phyloP scores from a whole-genome alignment of 2,113 vertebrate genomes.

The Pterocles orientalis region DNA sequence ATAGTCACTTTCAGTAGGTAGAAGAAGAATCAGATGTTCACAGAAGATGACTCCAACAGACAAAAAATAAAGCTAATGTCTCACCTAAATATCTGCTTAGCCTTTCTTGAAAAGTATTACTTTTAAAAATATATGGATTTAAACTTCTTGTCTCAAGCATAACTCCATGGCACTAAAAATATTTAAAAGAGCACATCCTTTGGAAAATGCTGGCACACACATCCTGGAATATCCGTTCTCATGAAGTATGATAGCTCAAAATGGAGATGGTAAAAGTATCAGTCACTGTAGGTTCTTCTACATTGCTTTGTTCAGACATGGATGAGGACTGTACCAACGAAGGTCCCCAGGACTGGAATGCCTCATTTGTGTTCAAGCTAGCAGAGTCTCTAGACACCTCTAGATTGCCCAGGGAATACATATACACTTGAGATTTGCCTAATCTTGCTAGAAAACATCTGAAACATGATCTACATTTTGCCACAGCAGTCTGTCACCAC shows the following conservation, averaged over 20 bases:
- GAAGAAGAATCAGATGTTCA: background rate
- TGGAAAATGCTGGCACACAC: background rate
- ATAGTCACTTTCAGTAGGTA: background rate
- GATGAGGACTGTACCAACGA: background rate
- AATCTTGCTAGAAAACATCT: background rate
- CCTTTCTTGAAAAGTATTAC: background rate
- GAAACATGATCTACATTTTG: conserved; percentile 19
- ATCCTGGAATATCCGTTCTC: background rate
- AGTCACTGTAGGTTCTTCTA: background rate
- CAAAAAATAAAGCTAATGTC: background rate
- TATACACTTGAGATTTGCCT: background rate
- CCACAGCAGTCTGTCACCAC: background rate
- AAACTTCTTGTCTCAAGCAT: background rate
- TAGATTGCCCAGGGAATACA: background rate
- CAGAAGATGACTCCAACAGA: background rate
- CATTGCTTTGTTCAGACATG: background rate
- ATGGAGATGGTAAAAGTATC: background rate
- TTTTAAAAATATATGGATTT: background rate
- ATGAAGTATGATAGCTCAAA: background rate
- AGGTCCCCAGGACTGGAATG: background rate
- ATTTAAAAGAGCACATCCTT: background rate
- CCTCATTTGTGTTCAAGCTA: background rate
- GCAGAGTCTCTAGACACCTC: background rate
- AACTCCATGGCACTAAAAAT: background rate
- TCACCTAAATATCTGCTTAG: background rate